A percentile compares a stretch with the other conserved stretches of the same genome.
These are phyloP conservation scores for Drosophila seclusa DNA, from an alignment of 2,888 invertebrate species.

Conservation along the genomic window DNA sequence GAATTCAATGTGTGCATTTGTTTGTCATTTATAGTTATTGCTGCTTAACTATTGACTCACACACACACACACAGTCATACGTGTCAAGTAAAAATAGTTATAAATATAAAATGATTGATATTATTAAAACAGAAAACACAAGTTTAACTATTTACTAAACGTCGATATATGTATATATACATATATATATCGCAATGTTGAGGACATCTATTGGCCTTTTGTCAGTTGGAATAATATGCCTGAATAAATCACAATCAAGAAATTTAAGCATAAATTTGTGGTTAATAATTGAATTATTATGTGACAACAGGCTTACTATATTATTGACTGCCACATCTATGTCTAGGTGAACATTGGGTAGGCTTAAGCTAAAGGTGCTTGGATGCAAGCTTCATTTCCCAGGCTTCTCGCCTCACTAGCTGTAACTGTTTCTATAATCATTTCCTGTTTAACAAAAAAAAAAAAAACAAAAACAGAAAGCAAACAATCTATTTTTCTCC, in stretches of 20 bases:
- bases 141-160: not conserved
- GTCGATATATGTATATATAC: not conserved
- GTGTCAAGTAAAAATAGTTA: not conserved
- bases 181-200: not conserved
- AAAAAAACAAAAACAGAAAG: no score
- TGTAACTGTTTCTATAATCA: not conserved
- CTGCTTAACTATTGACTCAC: slow-evolving; percentile 31
- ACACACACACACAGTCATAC: not conserved
- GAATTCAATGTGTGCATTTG: slow-evolving; percentile 61
- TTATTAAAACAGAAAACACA: not conserved
- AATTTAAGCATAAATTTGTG: not conserved
- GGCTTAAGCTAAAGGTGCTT: not conserved
- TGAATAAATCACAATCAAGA: not conserved
- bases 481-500: not conserved
- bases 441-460: not conserved
- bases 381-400: not conserved
- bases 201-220: not conserved
- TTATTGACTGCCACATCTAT: not conserved
- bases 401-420: not conserved
- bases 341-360: not conserved
- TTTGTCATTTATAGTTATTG: slow-evolving; percentile 61
- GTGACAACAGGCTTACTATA: not conserved
- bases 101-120: not conserved
- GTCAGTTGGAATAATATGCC: not conserved
- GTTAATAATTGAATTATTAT: not conserved